These are phyloP conservation scores for Ladona fulva DNA, from an alignment of 1,140 invertebrate species.

Conservation along the genomic window DNA sequence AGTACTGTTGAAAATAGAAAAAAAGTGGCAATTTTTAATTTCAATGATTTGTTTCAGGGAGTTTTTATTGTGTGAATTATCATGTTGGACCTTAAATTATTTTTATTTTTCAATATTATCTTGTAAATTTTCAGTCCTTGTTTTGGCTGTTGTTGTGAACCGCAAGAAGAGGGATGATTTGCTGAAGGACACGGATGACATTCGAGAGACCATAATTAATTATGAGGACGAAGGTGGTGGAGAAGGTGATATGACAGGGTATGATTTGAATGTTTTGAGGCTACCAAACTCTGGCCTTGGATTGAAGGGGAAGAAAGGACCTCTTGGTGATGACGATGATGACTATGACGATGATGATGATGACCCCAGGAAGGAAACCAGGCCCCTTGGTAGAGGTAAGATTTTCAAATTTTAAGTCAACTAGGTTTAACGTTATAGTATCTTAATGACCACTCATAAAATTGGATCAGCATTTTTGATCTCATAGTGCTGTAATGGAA, in stretches of 20 bases:
- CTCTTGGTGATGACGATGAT: neutral
- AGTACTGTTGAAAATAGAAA: too few relatives aligned
- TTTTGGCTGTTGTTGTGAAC: conserved; percentile 79
- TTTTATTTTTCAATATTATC: conserved; percentile 18
- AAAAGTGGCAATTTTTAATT: too few relatives aligned
- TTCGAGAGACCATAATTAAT: conserved; percentile 92
- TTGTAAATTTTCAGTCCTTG: conserved; percentile 53
- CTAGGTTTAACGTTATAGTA: too few relatives aligned
- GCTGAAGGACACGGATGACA: conserved; percentile 90
- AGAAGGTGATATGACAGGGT: conserved; percentile 84
- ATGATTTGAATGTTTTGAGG: conserved; percentile 83
- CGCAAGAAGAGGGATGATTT: conserved; percentile 72
- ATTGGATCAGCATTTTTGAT: too few relatives aligned
- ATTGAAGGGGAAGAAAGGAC: neutral
- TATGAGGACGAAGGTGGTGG: conserved; percentile 96
- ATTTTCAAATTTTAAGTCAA: too few relatives aligned
- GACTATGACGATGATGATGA: neutral
- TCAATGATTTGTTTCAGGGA: neutral
- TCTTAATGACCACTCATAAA: too few relatives aligned
- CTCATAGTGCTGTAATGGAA: too few relatives aligned
- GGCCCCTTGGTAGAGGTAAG: neutral
- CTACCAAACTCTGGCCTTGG: conserved; percentile 24
- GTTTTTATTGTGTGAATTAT: conserved; percentile 18
- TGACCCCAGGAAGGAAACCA: neutral
- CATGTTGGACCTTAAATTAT: conserved; percentile 13